A percentile compares a stretch with the other conserved stretches of the same genome.
phyloP scores from a whole-genome alignment of 2,113 vertebrate species.

The Nothobranchius kuhntae region DNA sequence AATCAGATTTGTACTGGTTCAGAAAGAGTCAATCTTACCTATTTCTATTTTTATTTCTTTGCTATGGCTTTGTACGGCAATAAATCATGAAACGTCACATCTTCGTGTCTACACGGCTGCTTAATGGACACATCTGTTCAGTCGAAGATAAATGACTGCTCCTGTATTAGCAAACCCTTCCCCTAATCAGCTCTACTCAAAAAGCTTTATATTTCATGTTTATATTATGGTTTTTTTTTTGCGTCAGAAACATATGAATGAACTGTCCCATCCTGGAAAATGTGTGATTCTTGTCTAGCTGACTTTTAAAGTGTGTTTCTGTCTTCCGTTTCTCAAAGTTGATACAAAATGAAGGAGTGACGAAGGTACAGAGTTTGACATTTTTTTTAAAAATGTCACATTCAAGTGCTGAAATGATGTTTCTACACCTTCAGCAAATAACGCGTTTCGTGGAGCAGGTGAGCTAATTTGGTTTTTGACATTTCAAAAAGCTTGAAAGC shows the following conservation, averaged over 20 bases:
- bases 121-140: conserved; percentile 44
- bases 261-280: background rate
- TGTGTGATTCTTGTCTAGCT: background rate
- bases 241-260: background rate
- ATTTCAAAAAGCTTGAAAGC: background rate
- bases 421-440: background rate
- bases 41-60: conserved; percentile 11
- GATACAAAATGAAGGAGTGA: background rate
- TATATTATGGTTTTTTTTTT: background rate
- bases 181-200: conserved; percentile 24
- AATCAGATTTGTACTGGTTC: conserved; percentile 64
- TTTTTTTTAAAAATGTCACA: background rate
- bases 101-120: conserved; percentile 37
- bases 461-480: background rate
- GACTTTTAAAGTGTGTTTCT: background rate
- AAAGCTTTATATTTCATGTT: conserved; percentile 2
- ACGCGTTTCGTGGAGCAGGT: background rate
- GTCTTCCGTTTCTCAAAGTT: background rate
- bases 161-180: conserved; percentile 36
- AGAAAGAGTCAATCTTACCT: conserved; percentile 46
- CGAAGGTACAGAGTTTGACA: no score
- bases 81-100: conserved; percentile 51
- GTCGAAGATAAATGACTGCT: conserved; percentile 39
- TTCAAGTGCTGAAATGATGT: background rate
- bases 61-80: conserved; percentile 40